A percentile compares a stretch with the other conserved stretches of the same genome.
phyloP scores from a whole-genome alignment of 2,113 vertebrate genomes.

The Neotragus moschatus region DNA sequence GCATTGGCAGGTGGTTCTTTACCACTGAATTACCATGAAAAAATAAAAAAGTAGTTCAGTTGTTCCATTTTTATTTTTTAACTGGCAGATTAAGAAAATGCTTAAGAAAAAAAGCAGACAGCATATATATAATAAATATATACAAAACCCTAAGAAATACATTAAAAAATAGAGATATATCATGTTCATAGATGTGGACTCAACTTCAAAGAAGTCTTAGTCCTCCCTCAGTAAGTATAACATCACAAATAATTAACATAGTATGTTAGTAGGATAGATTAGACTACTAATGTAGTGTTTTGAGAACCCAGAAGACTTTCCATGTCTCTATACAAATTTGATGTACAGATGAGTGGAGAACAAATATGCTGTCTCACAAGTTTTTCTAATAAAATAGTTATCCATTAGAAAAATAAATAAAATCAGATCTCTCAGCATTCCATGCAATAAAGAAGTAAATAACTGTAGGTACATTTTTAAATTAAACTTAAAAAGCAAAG shows the following conservation, averaged over 20 bases:
- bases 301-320: neutral
- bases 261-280: neutral
- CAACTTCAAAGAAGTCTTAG: neutral
- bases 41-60: neutral
- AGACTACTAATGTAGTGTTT: neutral
- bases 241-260: neutral
- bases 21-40: neutral
- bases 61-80: neutral
- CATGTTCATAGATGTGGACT: neutral
- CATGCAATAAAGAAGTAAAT: neutral
- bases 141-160: neutral
- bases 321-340: neutral
- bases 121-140: neutral
- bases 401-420: neutral
- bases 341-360: neutral
- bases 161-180: neutral
- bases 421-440: neutral
- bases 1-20: neutral
- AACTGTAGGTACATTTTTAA: neutral
- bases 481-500: neutral
- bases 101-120: neutral
- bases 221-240: neutral
- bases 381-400: neutral
- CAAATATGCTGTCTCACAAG: neutral
- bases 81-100: neutral